Conservation (phyloP, 2,113 vertebrate species). For the Fregata magnificens region DNA sequence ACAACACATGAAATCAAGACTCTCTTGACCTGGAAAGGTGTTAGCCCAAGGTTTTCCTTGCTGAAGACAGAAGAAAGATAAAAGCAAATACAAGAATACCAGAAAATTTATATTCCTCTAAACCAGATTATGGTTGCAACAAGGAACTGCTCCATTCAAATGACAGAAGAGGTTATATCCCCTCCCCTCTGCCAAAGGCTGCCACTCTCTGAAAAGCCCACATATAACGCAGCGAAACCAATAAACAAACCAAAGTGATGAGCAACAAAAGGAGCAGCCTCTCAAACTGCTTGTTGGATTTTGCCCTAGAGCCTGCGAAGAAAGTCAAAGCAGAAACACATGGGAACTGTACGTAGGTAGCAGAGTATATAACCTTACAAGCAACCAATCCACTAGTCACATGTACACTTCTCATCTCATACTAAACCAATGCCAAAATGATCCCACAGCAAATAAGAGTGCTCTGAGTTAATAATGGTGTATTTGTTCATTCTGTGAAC, state of each 20-base stretch:
- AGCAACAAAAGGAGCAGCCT: background rate
- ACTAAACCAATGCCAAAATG: background rate
- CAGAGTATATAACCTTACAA: background rate
- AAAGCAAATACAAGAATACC: background rate
- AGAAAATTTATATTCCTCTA: background rate
- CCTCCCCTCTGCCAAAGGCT: background rate
- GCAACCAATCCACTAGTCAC: background rate
- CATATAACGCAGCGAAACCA: background rate
- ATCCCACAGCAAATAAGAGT: background rate
- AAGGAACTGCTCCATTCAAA: background rate
- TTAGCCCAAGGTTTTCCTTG: background rate
- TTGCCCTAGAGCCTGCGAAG: background rate
- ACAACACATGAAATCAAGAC: background rate
- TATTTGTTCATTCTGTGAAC: background rate
- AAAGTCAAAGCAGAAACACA: background rate
- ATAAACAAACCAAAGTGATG: background rate
- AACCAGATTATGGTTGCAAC: background rate
- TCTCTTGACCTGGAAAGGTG: background rate
- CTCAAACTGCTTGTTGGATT: background rate
- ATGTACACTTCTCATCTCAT: background rate
- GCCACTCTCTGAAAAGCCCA: background rate
- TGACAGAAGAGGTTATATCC: background rate
- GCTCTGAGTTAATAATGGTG: background rate
- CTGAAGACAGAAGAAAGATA: background rate
- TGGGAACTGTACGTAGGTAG: accelerated